A percentile compares a stretch with the other conserved stretches of the same genome.
Evolutionary conservation across 2,888 invertebrate species (phyloP).

Genomic region (Tinea trinotella): DNA sequence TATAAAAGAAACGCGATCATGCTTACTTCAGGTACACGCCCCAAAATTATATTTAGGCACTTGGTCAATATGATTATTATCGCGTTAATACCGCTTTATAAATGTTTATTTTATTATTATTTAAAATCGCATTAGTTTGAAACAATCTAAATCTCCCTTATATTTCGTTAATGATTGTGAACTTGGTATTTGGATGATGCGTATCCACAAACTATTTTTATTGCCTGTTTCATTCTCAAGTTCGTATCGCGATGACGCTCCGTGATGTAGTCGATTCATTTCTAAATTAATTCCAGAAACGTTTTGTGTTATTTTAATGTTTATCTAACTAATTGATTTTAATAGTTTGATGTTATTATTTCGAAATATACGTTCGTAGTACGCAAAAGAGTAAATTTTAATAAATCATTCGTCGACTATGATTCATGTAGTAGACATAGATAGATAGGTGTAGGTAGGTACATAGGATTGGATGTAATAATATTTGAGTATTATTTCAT

Average conservation of each 20-base stretch:
- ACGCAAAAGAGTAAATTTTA: neutral
- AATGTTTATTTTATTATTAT: too few relatives aligned
- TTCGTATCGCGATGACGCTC: neutral
- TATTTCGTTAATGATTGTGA: constrained; percentile 7
- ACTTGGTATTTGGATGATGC: constrained; percentile 2
- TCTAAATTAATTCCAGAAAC: constrained; percentile 6
- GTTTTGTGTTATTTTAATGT: neutral
- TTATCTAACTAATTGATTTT: neutral
- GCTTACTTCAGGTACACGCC: too few relatives aligned
- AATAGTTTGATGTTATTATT: neutral
- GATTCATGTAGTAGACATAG: too few relatives aligned
- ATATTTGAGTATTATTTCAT: neutral
- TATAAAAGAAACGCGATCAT: too few relatives aligned
- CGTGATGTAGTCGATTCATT: constrained; percentile 15
- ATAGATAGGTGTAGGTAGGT: too few relatives aligned
- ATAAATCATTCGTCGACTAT: neutral
- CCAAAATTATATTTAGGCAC: too few relatives aligned
- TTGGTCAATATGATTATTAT: too few relatives aligned
- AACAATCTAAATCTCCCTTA: neutral
- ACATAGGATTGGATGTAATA: too few relatives aligned
- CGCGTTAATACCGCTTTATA: too few relatives aligned
- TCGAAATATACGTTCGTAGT: neutral
- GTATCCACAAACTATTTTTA: constrained; percentile 14
- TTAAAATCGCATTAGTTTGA: too few relatives aligned
- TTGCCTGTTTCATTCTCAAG: constrained; percentile 17